These are phyloP conservation scores for Gavialis gangeticus DNA, from an alignment of 2,113 vertebrate genomes.

Conservation along the genomic window DNA sequence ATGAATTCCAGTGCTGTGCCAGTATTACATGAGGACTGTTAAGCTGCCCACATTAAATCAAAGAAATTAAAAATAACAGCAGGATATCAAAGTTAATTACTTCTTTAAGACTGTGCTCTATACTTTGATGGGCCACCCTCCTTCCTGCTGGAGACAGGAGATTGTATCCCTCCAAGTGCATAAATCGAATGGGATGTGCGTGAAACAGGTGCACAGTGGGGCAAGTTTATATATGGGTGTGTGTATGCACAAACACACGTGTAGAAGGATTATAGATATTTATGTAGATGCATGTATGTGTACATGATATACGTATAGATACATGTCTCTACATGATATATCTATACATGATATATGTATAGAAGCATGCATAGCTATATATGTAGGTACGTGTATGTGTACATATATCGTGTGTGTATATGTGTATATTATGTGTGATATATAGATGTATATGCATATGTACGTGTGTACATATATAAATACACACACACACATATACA, in stretches of 20 bases:
- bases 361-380: no score
- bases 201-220: accelerated
- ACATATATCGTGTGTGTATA: no score
- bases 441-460: no score
- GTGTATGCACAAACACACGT: background rate
- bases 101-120: background rate
- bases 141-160: accelerated
- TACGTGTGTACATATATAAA: no score
- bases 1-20: background rate
- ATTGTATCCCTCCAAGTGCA: background rate
- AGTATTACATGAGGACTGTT: background rate
- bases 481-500: no score
- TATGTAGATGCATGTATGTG: background rate
- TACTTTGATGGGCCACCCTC: background rate
- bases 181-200: accelerated
- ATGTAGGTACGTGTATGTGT: no score
- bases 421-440: no score
- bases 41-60: background rate
- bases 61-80: constrained; percentile 40
- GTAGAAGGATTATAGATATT: background rate
- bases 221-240: background rate
- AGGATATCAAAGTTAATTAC: constrained; percentile 7
- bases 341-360: no score
- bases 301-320: no score
- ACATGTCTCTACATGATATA: no score